Conservation (phyloP, 2,888 invertebrate genomes). For the Cataglyphis altisquamis region DNA sequence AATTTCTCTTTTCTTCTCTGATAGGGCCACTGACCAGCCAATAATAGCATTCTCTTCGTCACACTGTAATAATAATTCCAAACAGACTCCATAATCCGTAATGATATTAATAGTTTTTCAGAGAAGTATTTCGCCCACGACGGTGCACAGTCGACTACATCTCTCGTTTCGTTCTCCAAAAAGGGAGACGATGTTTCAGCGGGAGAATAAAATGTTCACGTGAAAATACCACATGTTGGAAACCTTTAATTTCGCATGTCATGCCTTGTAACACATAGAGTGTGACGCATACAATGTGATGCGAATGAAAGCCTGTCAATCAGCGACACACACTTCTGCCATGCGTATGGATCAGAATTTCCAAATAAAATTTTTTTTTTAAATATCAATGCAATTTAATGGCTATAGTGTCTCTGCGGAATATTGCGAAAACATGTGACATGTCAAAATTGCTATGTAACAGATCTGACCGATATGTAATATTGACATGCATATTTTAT, state of each 20-base stretch:
- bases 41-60: not conserved
- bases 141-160: not conserved
- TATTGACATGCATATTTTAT: not conserved
- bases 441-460: not conserved
- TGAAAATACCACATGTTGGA: not conserved
- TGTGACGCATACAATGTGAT: not conserved
- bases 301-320: too few species aligned
- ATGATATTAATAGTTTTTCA: not conserved
- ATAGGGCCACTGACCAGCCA: constrained; percentile 14
- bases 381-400: not conserved
- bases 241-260: constrained; percentile 2
- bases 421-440: not conserved
- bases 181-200: not conserved
- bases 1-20: not conserved
- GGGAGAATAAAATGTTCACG: not conserved
- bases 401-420: not conserved
- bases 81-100: not conserved
- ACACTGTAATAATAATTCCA: not conserved
- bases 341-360: not conserved
- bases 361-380: not conserved
- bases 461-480: not conserved
- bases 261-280: not conserved
- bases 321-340: not conserved
- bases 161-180: not conserved
- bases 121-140: not conserved